Base-by-base conservation (phyloP, 2,797 vertebrate genomes). In the Cichlasoma orientale region DNA sequence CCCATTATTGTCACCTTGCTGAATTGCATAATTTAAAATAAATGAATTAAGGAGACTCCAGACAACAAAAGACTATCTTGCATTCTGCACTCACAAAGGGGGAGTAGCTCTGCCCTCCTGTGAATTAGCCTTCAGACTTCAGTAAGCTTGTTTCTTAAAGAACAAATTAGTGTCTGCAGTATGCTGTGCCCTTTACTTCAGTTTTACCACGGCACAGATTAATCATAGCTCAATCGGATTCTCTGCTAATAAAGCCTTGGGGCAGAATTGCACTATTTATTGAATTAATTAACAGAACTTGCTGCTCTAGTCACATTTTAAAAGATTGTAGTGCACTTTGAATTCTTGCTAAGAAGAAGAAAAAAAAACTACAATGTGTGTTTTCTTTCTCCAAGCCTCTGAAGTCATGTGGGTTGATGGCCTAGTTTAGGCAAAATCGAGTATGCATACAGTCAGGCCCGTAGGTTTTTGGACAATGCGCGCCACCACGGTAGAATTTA, bases 1-100 rank as follows among this genome's bases (percentile, higher is more conserved):
- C 87, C 86, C 90, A 92, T 95, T 95, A 95, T 93, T 93, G 94
- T 95, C 94, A 86, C 85, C 92, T 92, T 80, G 85, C 90, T 95
- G 94, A 93, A 95, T 92, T 77, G 70, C 87, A 94, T 95, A 95
- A 93, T 19, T 36, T 36, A 71, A 80, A 56, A 80, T 82, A 87
- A 63, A 80, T 63, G 85, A 89, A 80, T 33, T 54, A 79, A 86
- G 81, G 58, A 80, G 59, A 75, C 70, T 78, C 61, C 23, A 74
- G 76, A 80, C 77, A 86, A 79, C 3, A 16, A 75, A 54, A 79
- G 56, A 21, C 44, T 72, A 16, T 85, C 66, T 75, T 83, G 74
- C 66, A 89, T 79, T 88, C 78, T 82, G 83, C 29, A 50, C 79
- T 77, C 66, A 76, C 76, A 78, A 57, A 75, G 47, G 63, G 61